Evolutionary conservation across 2,888 invertebrate species (phyloP).

Genomic region (Philonicus albiceps): DNA sequence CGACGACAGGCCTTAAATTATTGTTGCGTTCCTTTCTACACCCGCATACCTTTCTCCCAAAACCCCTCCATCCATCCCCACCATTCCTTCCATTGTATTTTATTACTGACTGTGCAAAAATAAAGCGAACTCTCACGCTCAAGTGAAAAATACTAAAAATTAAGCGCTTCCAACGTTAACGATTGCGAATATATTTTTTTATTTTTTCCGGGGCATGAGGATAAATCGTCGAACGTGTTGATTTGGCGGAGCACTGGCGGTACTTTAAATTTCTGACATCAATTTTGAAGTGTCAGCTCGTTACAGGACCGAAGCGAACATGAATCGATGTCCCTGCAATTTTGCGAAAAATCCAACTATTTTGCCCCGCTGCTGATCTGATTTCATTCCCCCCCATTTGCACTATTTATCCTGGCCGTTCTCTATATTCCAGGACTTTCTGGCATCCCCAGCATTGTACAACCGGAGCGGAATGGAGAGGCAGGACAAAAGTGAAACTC

Average conservation of each 20-base stretch:
- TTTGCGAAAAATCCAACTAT: constrained; percentile 6
- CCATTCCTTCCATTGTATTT: neutral
- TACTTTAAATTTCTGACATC: constrained; percentile 38
- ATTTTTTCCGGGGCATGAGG: neutral
- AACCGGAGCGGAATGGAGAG: neutral
- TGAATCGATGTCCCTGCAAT: constrained; percentile 35
- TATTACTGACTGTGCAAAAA: constrained; percentile 6
- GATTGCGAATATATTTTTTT: neutral
- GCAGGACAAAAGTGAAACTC: constrained; percentile 20
- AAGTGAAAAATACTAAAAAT: constrained; percentile 27
- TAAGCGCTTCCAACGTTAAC: constrained; percentile 11
- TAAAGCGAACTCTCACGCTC: neutral
- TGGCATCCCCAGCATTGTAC: neutral
- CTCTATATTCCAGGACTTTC: neutral
- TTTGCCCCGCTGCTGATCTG: constrained; percentile 24
- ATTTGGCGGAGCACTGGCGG: neutral
- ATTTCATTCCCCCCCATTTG: constrained; percentile 24
- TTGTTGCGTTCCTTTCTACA: neutral
- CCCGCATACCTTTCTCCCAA: too few species aligned
- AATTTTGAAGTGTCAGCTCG: constrained; percentile 44
- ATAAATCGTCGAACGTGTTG: constrained; percentile 38
- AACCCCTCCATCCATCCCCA: too few species aligned
- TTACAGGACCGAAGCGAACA: constrained; percentile 12
- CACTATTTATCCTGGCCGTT: neutral
- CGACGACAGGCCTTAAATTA: neutral